Evolutionary conservation across 1,140 invertebrate genomes (phyloP).

Genomic region (Pinna nobilis): DNA sequence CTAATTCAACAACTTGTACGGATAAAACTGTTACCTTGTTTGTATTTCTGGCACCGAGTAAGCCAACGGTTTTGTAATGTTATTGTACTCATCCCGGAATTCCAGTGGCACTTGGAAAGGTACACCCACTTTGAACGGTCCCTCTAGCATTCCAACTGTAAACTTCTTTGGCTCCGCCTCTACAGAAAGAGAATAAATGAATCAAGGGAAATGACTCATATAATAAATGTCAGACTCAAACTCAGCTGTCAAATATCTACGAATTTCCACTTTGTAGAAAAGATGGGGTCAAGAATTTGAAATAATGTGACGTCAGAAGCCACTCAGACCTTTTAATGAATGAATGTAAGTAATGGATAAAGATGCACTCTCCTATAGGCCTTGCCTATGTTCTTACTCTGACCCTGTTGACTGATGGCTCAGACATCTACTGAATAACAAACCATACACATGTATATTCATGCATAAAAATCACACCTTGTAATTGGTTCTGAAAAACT

Average conservation of each 20-base stretch:
- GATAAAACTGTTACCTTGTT: slow-evolving; percentile 72
- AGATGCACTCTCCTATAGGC: no score
- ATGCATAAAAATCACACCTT: no score
- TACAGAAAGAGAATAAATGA: slow-evolving; percentile 40
- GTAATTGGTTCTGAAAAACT: no score
- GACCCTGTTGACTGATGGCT: no score
- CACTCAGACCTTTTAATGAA: no score
- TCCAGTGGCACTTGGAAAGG: slow-evolving; percentile 74
- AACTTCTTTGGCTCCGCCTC: slow-evolving; percentile 73
- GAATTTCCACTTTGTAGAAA: not conserved
- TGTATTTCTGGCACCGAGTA: slow-evolving; percentile 65
- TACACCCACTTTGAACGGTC: slow-evolving; percentile 70
- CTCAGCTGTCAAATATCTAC: not conserved
- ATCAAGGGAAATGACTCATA: not conserved
- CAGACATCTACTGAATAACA: no score
- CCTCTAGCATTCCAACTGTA: slow-evolving; percentile 70
- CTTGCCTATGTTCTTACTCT: no score
- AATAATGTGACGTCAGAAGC: no score
- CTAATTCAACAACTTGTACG: no score
- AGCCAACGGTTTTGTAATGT: slow-evolving; percentile 65
- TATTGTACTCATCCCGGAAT: slow-evolving; percentile 71
- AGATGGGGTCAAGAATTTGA: not conserved
- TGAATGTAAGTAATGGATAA: no score
- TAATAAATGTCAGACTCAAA: no score
- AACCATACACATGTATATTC: no score